Conservation (phyloP, 1,140 invertebrate genomes). For the Papilio polyxenes region DNA sequence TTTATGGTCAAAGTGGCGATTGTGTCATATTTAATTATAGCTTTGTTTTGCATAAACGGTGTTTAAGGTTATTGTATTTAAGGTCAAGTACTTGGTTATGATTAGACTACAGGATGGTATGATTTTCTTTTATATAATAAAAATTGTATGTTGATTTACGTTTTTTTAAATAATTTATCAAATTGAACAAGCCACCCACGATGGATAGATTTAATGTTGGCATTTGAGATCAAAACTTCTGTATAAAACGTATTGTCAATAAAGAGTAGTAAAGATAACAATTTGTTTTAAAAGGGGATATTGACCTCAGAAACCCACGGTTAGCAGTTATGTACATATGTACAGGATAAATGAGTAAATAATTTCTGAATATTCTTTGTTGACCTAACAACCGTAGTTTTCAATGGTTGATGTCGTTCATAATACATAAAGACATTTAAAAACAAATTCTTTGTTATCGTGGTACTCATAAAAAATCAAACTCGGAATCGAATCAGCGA, state of each 20-base stretch:
- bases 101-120: not conserved
- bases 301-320: too few species aligned
- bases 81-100: constrained; percentile 23
- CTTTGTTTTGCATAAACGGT: constrained; percentile 33
- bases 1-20: constrained; percentile 25
- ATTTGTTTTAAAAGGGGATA: too few species aligned
- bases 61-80: constrained; percentile 34
- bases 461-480: not conserved
- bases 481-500: not conserved
- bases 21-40: constrained; percentile 32
- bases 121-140: not conserved
- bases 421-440: too few species aligned
- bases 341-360: too few species aligned
- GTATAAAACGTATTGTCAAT: too few species aligned
- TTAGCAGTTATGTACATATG: too few species aligned
- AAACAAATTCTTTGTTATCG: not conserved
- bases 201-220: too few species aligned
- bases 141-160: not conserved
- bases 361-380: too few species aligned
- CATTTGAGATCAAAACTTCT: too few species aligned
- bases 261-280: too few species aligned
- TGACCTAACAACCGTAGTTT: too few species aligned
- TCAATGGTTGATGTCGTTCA: too few species aligned
- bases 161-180: not conserved
- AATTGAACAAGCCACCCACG: not conserved